phyloP scores from a whole-genome alignment of 2,113 vertebrate species.

The Coptodon rendalli region DNA sequence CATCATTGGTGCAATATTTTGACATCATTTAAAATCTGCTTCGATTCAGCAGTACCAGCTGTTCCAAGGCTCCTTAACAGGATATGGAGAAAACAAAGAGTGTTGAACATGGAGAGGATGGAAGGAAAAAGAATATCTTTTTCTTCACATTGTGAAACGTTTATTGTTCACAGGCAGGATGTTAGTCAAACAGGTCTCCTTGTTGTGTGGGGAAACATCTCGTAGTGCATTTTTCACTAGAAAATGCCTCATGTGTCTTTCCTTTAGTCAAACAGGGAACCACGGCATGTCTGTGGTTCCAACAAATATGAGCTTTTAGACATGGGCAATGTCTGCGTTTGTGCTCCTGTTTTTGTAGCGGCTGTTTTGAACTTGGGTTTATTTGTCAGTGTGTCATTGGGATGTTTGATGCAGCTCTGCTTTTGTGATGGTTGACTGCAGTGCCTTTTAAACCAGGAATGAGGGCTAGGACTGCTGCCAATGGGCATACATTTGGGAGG shows the following conservation, averaged over 20 bases:
- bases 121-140: conserved; percentile 12
- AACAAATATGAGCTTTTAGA: background rate
- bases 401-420: conserved; percentile 32
- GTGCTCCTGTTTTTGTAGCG: background rate
- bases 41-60: background rate
- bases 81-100: background rate
- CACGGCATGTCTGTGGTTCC: background rate
- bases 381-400: conserved; percentile 33
- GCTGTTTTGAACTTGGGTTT: conserved; percentile 9
- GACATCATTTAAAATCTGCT: background rate
- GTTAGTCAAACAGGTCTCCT: background rate
- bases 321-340: background rate
- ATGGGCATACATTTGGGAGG: background rate
- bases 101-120: background rate
- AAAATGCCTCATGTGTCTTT: background rate
- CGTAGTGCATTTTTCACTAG: background rate
- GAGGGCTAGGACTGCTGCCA: conserved; percentile 15
- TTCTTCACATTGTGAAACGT: background rate
- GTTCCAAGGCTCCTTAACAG: background rate
- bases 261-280: background rate
- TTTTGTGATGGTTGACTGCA: conserved; percentile 59
- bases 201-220: background rate
- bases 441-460: conserved; percentile 15
- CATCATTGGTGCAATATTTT: background rate
- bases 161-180: background rate